phyloP scores from a whole-genome alignment of 2,113 vertebrate species.

The Antennarius striatus region DNA sequence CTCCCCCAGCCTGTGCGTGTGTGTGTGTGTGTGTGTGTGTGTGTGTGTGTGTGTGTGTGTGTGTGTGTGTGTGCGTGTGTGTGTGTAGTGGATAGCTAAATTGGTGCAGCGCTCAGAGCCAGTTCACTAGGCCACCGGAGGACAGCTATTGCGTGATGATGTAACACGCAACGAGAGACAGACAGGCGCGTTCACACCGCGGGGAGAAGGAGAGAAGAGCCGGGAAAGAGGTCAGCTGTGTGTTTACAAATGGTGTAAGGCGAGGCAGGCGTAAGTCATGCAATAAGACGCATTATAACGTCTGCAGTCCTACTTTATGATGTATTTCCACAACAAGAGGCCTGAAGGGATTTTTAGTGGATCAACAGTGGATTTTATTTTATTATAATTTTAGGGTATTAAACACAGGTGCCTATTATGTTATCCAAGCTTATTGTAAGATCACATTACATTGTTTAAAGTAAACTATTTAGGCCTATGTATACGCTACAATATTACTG shows the following conservation, averaged over 20 bases:
- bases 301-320: too few species aligned
- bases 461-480: too few species aligned
- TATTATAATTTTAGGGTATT: too few species aligned
- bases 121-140: conserved; percentile 81
- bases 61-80: conserved; percentile 16
- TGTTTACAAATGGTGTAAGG: conserved; percentile 52
- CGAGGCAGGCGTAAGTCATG: neutral
- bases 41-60: conserved; percentile 14
- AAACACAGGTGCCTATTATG: too few species aligned
- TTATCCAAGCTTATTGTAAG: too few species aligned
- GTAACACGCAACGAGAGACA: conserved; percentile 70
- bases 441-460: too few species aligned
- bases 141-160: conserved; percentile 79
- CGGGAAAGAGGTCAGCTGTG: conserved; percentile 48
- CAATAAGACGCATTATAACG: neutral
- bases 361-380: too few species aligned
- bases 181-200: conserved; percentile 5
- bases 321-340: too few species aligned
- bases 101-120: conserved; percentile 67
- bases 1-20: conserved; percentile 57
- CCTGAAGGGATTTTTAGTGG: too few species aligned
- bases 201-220: conserved; percentile 10
- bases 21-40: conserved; percentile 31
- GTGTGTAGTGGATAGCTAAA: conserved; percentile 55
- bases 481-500: too few species aligned